A percentile compares a stretch with the other conserved stretches of the same genome.
phyloP scores from a whole-genome alignment of 64 coral and sea anemone genomes.

The Dendrophyllia cribrosa region DNA sequence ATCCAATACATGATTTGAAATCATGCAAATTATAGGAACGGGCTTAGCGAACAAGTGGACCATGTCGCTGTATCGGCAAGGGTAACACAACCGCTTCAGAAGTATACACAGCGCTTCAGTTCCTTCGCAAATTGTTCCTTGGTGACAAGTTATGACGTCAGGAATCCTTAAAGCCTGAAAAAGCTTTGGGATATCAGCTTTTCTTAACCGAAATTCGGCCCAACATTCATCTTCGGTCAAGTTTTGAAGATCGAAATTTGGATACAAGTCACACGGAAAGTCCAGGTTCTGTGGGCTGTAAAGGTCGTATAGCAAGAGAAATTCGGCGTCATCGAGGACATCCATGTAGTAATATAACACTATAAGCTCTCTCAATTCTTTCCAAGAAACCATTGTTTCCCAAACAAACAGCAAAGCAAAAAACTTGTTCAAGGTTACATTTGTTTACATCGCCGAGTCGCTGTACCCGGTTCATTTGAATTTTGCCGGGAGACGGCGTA shows the following conservation, averaged over 20 bases:
- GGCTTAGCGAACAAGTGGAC: conserved; percentile 45
- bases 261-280: conserved; percentile 48
- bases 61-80: conserved; percentile 67
- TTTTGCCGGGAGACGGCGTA: too few species aligned
- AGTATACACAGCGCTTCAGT: conserved; percentile 63
- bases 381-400: too few species aligned
- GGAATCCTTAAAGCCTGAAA: conserved; percentile 35
- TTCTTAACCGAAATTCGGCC: conserved; percentile 53
- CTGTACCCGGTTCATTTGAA: too few species aligned
- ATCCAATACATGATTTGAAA: conserved; percentile 47
- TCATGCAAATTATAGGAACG: conserved; percentile 54
- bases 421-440: too few species aligned
- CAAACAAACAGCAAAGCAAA: too few species aligned
- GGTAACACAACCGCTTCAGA: conserved; percentile 56
- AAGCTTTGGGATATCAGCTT: conserved; percentile 48
- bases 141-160: conserved; percentile 46
- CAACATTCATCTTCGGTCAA: conserved; percentile 47
- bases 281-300: conserved; percentile 57
- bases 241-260: conserved; percentile 46
- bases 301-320: conserved; percentile 52
- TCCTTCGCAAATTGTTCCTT: conserved; percentile 53
- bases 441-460: too few species aligned
- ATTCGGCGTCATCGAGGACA: conserved; percentile 36
- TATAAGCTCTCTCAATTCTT: too few species aligned
- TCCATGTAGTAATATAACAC: conserved; percentile 38